phyloP scores from a whole-genome alignment of 1,140 invertebrate genomes.

The Arctopsyche grandis region DNA sequence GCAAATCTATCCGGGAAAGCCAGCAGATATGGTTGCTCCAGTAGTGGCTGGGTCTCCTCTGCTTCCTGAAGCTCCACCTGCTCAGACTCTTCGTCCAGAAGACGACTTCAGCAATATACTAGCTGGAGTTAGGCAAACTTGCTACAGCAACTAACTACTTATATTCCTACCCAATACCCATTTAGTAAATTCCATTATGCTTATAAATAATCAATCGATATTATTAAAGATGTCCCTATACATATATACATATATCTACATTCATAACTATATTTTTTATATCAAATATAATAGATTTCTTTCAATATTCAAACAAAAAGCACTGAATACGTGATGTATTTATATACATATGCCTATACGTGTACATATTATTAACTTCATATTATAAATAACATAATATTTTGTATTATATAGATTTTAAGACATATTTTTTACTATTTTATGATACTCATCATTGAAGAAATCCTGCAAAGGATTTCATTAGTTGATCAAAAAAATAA shows the following conservation, averaged over 20 bases:
- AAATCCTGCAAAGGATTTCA: background rate
- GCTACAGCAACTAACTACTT: constrained; percentile 78
- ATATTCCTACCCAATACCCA: background rate
- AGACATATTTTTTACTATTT: background rate
- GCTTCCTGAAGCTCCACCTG: constrained; percentile 57
- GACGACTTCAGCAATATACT: constrained; percentile 88
- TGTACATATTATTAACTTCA: background rate
- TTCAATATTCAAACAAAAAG: constrained; percentile 2
- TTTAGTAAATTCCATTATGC: constrained; percentile 2
- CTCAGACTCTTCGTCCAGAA: constrained; percentile 72
- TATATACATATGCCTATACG: background rate
- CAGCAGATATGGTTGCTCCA: constrained; percentile 51
- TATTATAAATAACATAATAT: background rate
- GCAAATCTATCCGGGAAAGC: constrained; percentile 58
- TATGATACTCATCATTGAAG: constrained; percentile 8
- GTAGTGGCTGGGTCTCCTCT: constrained; percentile 47
- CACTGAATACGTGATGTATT: constrained; percentile 13
- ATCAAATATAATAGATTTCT: no score
- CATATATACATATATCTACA: background rate
- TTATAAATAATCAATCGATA: constrained; percentile 3
- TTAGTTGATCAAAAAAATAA: constrained; percentile 16
- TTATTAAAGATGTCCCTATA: background rate
- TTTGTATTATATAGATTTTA: background rate
- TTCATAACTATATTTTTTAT: no score
- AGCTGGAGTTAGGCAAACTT: constrained; percentile 85